Evolutionary conservation across 2,113 vertebrate species (phyloP), one percentile per base, ranked within the genome.

Genomic region (Melanocharis versteri): DNA sequence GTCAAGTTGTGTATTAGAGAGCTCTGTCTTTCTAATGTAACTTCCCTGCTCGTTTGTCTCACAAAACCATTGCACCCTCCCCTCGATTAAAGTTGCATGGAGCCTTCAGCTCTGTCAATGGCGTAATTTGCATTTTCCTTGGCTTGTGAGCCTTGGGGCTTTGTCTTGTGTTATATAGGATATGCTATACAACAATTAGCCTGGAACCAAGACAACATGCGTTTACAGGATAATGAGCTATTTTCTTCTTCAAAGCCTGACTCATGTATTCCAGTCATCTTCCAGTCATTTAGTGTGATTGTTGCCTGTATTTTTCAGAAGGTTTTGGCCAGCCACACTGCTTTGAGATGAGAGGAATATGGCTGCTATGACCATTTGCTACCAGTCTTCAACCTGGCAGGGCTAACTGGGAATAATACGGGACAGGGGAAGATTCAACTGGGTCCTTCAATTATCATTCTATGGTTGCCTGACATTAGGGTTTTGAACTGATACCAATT

Each of bases 101-200:
- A 85, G 87, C 62, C 85, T 86, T 83, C 93, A 88, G 75, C 79
- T 90, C 37, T 76, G 33, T 90, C 87, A 87, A 14, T 73, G 79
- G 24, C 40, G 60, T 60, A 61, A 95, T 96, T 94, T 96, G 75
- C 93, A 95, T 96, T 94, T 91, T 61, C 70, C 50, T 83, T 94
- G 73, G 81, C 75, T 95, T 84, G 83, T 39, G 64, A 70, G 75
- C 87, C 90, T 94, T n/a, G 62, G 47, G 90, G 68, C 64, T 88
- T 95, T 91, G 90, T 93, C 82, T 88, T n/a, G 60, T 33, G 50
- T 44, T 91, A 66, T 51, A 80, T 83, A 90, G 93, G 81, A 87
- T 95, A 91, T 69, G 54, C 71, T 96, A 93, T 86, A 96, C 71
- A 87, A 72, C 78, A 91, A 47, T 85, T 90, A 95, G 90, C 93